Percentiles rank a stretch among this genome's conserved stretches.
Evolutionary conservation across 1,140 invertebrate genomes (phyloP).

Genomic region (Anadara kagoshimensis): DNA sequence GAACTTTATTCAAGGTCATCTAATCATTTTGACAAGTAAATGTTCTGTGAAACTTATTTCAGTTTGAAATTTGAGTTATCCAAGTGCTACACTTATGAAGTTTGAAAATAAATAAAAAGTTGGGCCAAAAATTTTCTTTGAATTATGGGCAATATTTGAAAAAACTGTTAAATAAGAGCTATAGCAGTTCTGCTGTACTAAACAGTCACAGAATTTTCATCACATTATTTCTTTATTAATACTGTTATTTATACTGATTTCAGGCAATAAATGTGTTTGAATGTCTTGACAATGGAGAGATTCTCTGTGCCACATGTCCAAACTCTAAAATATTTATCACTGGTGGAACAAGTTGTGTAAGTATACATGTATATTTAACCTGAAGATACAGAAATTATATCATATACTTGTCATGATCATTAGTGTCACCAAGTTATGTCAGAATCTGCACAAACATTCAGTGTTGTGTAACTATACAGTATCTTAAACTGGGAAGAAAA

Average conservation of each 20-base stretch:
- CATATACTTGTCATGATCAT: too few relatives aligned
- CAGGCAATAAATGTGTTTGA: slow-evolving; percentile 93
- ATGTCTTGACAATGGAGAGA: slow-evolving; percentile 89
- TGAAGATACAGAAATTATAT: neutral
- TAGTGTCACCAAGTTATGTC: too few relatives aligned
- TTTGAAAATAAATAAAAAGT: too few relatives aligned
- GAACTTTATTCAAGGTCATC: too few relatives aligned
- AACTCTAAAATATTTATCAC: slow-evolving; percentile 95
- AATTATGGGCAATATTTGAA: too few relatives aligned
- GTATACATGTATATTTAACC: slow-evolving; percentile 42
- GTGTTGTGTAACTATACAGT: too few relatives aligned
- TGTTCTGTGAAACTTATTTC: too few relatives aligned
- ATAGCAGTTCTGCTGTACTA: neutral
- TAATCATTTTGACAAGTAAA: too few relatives aligned
- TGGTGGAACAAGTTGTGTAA: slow-evolving; percentile 93
- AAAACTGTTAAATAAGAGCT: neutral
- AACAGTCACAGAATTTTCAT: neutral
- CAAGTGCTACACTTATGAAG: too few relatives aligned
- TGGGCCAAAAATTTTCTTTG: too few relatives aligned
- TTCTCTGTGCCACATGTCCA: slow-evolving; percentile 94
- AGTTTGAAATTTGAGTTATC: neutral
- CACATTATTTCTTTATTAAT: neutral
- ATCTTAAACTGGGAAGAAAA: too few relatives aligned
- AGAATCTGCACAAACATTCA: too few relatives aligned
- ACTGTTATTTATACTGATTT: slow-evolving; percentile 26